These are phyloP conservation scores for Drosophila funebris DNA, from an alignment of 1,140 invertebrate genomes.

Conservation along the genomic window DNA sequence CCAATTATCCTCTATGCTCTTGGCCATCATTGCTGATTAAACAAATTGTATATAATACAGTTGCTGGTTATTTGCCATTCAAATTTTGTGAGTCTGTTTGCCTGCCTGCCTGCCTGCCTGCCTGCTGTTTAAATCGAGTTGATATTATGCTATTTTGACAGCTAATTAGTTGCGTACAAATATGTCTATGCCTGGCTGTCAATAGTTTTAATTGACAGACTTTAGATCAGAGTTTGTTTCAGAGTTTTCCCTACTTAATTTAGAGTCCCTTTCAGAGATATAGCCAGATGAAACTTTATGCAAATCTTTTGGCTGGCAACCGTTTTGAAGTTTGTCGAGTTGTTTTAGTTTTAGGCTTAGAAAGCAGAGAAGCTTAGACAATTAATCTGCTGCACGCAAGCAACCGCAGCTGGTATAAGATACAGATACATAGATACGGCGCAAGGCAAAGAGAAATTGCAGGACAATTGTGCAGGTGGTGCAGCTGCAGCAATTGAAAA, in stretches of 20 bases:
- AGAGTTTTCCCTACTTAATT: too few species aligned
- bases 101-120: not conserved
- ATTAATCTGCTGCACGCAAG: constrained; percentile 26
- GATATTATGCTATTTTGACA: constrained; percentile 78
- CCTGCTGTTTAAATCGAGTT: constrained; percentile 50
- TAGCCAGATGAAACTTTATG: constrained; percentile 4
- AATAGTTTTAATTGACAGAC: constrained; percentile 32
- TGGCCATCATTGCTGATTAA: constrained; percentile 23
- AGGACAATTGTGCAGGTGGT: constrained; percentile 30
- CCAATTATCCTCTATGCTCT: not conserved
- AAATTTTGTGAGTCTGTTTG: constrained; percentile 25
- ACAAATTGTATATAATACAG: constrained; percentile 49
- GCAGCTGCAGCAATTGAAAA: constrained; percentile 39
- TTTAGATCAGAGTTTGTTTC: not conserved
- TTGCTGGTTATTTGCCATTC: constrained; percentile 41
- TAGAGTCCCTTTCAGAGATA: constrained; percentile 16
- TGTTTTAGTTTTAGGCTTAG: not conserved
- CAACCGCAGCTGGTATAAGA: constrained; percentile 19
- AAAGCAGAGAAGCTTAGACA: not conserved
- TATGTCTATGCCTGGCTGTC: not conserved
- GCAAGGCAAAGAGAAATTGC: too few species aligned
- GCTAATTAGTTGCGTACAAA: constrained; percentile 73
- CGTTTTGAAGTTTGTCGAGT: too few species aligned
- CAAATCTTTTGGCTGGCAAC: constrained; percentile 23
- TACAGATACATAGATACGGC: constrained; percentile 4